Base-by-base conservation (phyloP, 2,797 vertebrate genomes). In the Siniperca undulata region DNA sequence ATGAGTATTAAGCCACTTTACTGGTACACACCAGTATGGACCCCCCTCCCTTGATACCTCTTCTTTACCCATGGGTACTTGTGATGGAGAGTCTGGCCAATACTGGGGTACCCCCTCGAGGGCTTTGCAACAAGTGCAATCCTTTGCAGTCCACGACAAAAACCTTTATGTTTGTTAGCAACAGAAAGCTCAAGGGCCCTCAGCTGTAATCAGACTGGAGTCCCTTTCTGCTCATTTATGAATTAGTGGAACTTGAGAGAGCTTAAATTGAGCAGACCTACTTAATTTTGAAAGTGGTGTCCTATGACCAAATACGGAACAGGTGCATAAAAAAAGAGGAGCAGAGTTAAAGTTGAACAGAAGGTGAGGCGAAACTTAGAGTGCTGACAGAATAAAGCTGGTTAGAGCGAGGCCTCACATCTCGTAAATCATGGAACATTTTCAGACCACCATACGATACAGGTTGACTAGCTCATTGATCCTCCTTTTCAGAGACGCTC, bases 381-480 rank as follows among this genome's bases (percentile, higher is more conserved):
- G 27, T 5, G 38, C 74, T 74, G 83, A 78, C 64, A 64, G 40
- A 71, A 82, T 76, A 52, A 84, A 88, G 74, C 74, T 65, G 76
- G 79, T 89, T 77, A 56, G 74, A 80, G 73, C 34, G 1, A 78
- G 55, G 82, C 74, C 77, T 73, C 58, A 11, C 55, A 38, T 86
- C 84, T 89, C 81, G 60, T 93, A 87, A 90, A 92, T 93, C 92
- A 90, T 72, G 68, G 78, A 76, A 52, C 7, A 4, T 78, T 91
- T 91, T 82, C 84, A 80, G 82, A 90, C 85, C 86, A 80, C 88
- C 88, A 83, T 87, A 87, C 55, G 86, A 87, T 70, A 84, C 87
- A 4, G 61, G 65, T 70, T 90, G 90, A 92, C 88, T 76, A 66
- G 81, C 81, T 86, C 93, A 94, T 94, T 93, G 92, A 93, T 94